Evolutionary conservation across 2,113 vertebrate genomes (phyloP).

Genomic region (Accipiter cooperii): DNA sequence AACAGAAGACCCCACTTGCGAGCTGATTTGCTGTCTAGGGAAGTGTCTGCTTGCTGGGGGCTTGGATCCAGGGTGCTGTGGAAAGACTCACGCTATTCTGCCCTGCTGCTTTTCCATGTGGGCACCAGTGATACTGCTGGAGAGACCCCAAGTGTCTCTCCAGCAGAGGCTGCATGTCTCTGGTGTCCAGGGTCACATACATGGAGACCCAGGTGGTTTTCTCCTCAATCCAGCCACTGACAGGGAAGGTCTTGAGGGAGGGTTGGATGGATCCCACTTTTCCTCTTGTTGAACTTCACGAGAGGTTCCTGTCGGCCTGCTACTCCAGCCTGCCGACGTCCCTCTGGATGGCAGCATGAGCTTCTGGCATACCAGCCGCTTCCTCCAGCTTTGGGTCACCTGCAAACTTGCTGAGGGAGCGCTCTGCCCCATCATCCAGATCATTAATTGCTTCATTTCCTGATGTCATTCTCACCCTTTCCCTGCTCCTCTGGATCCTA

Average conservation of each 20-base stretch:
- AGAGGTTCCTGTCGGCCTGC: not conserved
- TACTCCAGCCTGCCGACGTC: not conserved
- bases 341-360: not conserved
- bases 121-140: too few relatives aligned
- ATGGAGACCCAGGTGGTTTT: not conserved
- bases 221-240: not conserved
- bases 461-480: not conserved
- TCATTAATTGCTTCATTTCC: not conserved
- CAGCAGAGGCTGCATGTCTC: not conserved
- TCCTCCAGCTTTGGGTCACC: not conserved
- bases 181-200: not conserved
- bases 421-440: not conserved
- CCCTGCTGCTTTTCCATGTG: not conserved
- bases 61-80: not conserved
- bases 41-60: not conserved
- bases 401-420: not conserved
- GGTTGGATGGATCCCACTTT: not conserved
- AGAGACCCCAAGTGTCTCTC: not conserved
- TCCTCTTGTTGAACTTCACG: not conserved
- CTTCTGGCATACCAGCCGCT: not conserved
- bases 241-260: not conserved
- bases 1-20: not conserved
- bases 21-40: not conserved
- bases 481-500: not conserved
- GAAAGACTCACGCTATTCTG: not conserved